Evolutionary conservation across 2,888 invertebrate species (phyloP).

Genomic region (Hyposoter dolosus): DNA sequence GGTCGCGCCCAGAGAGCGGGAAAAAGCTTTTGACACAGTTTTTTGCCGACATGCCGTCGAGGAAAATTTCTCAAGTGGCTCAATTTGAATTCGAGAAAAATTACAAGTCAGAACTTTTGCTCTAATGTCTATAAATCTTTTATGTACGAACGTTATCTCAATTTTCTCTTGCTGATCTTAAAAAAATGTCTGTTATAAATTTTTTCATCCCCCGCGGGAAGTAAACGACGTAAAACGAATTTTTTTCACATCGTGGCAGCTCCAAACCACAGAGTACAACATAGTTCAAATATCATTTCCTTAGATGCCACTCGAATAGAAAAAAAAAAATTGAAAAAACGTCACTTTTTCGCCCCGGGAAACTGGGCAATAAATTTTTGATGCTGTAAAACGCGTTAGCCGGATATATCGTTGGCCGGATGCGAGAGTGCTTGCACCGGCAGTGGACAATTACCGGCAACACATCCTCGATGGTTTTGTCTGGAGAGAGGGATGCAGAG

Average conservation of each 20-base stretch:
- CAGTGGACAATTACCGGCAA: conserved; percentile 58
- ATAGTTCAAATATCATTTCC: not conserved
- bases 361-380: conserved; percentile 49
- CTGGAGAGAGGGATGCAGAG: not conserved
- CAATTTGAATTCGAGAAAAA: not conserved
- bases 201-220: not conserved
- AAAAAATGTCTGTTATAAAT: not conserved
- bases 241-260: not conserved
- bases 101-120: not conserved
- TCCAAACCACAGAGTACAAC: not conserved
- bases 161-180: not conserved
- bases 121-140: not conserved
- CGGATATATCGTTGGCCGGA: conserved; percentile 40
- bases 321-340: not conserved
- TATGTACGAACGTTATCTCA: not conserved
- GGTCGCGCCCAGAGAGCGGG: conserved; percentile 13
- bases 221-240: not conserved
- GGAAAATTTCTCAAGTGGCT: not conserved
- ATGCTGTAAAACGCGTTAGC: conserved; percentile 52
- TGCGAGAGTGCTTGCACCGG: conserved; percentile 49
- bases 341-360: conserved; percentile 16
- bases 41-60: conserved; percentile 7
- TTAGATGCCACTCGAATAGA: not conserved
- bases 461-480: conserved; percentile 31
- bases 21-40: conserved; percentile 42